Conservation (phyloP, 2,888 invertebrate genomes). For the Caenorhabditis imperialis region DNA sequence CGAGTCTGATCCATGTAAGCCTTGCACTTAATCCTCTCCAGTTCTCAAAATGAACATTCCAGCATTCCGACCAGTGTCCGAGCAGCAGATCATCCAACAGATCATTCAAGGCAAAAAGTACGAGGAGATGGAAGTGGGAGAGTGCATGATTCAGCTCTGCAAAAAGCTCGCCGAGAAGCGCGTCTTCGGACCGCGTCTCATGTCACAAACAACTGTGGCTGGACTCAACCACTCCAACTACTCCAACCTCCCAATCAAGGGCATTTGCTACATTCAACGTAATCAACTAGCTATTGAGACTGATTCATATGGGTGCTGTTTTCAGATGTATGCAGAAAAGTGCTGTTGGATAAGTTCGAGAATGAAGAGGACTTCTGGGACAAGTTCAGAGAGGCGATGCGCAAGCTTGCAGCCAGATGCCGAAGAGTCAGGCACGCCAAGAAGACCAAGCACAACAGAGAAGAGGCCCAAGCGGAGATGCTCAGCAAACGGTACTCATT, state of each 20-base stretch:
- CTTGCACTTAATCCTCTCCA: not conserved
- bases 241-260: constrained; percentile 75
- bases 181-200: constrained; percentile 77
- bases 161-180: constrained; percentile 78
- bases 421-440: constrained; percentile 77
- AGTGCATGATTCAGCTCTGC: constrained; percentile 77
- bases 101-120: constrained; percentile 74
- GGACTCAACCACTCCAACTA: constrained; percentile 78
- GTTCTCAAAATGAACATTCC: constrained; percentile 17
- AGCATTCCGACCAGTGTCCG: constrained; percentile 76
- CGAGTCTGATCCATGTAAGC: constrained; percentile 73
- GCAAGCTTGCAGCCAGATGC: constrained; percentile 75
- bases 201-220: constrained; percentile 77
- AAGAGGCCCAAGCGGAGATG: constrained; percentile 52
- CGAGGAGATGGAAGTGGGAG: constrained; percentile 73
- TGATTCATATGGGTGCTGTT: constrained; percentile 2
- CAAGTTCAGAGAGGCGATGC: constrained; percentile 77
- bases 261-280: constrained; percentile 78
- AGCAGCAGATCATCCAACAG: constrained; percentile 76
- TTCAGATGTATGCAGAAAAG: constrained; percentile 76
- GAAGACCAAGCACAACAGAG: constrained; percentile 68
- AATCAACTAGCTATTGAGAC: constrained; percentile 11
- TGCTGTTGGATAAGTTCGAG: constrained; percentile 66
- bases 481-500: constrained; percentile 29
- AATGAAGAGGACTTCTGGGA: constrained; percentile 77